phyloP scores from a whole-genome alignment of 1,140 invertebrate species.

The Eupristina koningsbergeri region DNA sequence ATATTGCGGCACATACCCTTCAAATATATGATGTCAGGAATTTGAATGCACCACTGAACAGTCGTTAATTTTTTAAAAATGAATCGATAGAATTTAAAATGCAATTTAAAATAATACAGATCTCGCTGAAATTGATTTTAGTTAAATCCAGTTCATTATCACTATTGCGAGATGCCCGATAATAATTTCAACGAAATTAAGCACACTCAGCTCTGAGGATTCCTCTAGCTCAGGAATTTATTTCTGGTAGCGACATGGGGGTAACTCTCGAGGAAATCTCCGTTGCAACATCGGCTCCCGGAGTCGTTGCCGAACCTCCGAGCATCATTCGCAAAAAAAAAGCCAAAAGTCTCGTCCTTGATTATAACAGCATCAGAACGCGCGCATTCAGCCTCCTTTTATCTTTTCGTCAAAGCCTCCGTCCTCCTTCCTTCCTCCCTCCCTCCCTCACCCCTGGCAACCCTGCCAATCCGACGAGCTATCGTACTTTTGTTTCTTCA shows the following conservation, averaged over 20 bases:
- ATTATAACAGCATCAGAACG: constrained; percentile 52
- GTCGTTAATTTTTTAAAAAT: too few relatives aligned
- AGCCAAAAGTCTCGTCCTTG: constrained; percentile 30
- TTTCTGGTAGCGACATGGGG: neutral
- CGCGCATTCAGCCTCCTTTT: constrained; percentile 29
- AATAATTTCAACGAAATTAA: too few relatives aligned
- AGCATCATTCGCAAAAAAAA: neutral
- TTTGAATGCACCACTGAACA: too few relatives aligned
- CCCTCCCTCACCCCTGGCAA: neutral
- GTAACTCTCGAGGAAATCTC: neutral
- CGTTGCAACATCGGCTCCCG: neutral
- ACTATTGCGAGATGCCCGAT: too few relatives aligned
- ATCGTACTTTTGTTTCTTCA: constrained; percentile 52
- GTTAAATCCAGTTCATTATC: too few relatives aligned
- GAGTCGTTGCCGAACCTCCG: neutral
- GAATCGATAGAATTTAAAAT: too few relatives aligned
- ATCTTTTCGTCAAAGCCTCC: constrained; percentile 19
- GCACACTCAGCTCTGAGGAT: too few relatives aligned
- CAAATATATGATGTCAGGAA: neutral
- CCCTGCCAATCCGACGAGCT: constrained; percentile 16
- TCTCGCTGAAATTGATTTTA: too few relatives aligned
- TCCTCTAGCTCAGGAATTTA: too few relatives aligned
- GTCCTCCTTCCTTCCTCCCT: neutral
- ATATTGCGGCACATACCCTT: neutral
- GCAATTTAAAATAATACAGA: too few relatives aligned